Percentiles rank a stretch among this genome's conserved stretches.
These are phyloP conservation scores for Typhlichthys subterraneus DNA, from an alignment of 2,797 vertebrate species.

Conservation along the genomic window DNA sequence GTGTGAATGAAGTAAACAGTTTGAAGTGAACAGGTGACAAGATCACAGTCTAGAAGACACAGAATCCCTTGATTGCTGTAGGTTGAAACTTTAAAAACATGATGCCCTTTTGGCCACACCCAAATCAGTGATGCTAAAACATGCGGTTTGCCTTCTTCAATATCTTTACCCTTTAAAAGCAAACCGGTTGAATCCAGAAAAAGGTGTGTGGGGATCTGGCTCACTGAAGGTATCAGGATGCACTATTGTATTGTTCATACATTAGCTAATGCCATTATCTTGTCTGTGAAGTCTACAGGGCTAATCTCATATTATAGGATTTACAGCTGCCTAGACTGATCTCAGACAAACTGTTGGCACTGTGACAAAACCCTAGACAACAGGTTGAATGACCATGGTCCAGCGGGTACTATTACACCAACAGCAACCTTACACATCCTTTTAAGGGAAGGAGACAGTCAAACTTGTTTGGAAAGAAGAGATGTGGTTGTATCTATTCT, in stretches of 20 bases:
- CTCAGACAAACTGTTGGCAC: slow-evolving; percentile 75
- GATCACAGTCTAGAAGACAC: too few species aligned
- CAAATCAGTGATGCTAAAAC: too few species aligned
- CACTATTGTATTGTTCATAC: slow-evolving; percentile 69
- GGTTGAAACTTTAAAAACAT: too few species aligned
- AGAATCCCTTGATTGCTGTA: too few species aligned
- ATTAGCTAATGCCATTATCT: slow-evolving; percentile 83
- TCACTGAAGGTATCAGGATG: slow-evolving; percentile 53
- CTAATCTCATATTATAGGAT: slow-evolving; percentile 81
- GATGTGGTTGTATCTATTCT: slow-evolving; percentile 16
- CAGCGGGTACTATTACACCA: slow-evolving; percentile 61
- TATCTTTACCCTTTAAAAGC: slow-evolving; percentile 15
- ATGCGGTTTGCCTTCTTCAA: too few species aligned
- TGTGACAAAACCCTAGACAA: slow-evolving; percentile 60
- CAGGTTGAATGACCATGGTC: slow-evolving; percentile 59
- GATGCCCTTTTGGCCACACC: too few species aligned
- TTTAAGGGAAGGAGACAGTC: not conserved
- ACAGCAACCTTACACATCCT: slow-evolving; percentile 49
- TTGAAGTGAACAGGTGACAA: too few species aligned
- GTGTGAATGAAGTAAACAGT: too few species aligned
- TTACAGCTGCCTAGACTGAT: slow-evolving; percentile 76
- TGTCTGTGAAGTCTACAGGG: slow-evolving; percentile 76
- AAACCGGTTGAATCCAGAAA: slow-evolving; percentile 42
- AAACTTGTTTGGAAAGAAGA: slow-evolving; percentile 26
- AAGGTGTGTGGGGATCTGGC: slow-evolving; percentile 48